Conservation (phyloP, 92 coral and sea anemone genomes). For the Epizoanthus scotinus region DNA sequence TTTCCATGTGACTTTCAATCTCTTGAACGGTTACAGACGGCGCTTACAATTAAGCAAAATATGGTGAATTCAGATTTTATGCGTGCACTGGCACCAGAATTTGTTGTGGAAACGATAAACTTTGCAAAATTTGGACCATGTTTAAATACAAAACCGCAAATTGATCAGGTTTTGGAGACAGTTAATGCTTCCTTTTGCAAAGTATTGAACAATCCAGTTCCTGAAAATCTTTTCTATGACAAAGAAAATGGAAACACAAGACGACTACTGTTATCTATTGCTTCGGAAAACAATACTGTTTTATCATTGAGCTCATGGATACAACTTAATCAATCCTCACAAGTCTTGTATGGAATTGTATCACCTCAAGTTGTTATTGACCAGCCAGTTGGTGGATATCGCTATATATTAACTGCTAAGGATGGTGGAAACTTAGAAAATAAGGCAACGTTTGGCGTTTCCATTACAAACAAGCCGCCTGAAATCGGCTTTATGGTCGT, state of each 20-base stretch:
- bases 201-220: slow-evolving; percentile 24
- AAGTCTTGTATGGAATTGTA: slow-evolving; percentile 44
- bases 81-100: slow-evolving; percentile 40
- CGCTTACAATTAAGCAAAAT: slow-evolving; percentile 16
- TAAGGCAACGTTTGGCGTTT: slow-evolving; percentile 25
- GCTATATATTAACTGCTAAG: slow-evolving; percentile 31
- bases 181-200: slow-evolving; percentile 35
- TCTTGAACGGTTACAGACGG: slow-evolving; percentile 21
- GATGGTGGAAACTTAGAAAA: slow-evolving; percentile 33
- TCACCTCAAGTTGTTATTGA: slow-evolving; percentile 21
- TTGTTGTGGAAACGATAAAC: slow-evolving; percentile 29
- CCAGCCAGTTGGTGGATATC: slow-evolving; percentile 36
- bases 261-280: slow-evolving; percentile 20
- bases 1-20: slow-evolving; percentile 37
- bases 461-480: slow-evolving; percentile 11
- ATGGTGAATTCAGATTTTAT: slow-evolving; percentile 40
- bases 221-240: slow-evolving; percentile 45
- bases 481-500: slow-evolving; percentile 31
- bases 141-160: slow-evolving; percentile 41
- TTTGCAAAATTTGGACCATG: slow-evolving; percentile 43
- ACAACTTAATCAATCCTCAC: slow-evolving; percentile 41
- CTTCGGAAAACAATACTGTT: slow-evolving; percentile 6
- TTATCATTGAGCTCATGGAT: slow-evolving; percentile 45
- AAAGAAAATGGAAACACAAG: slow-evolving; percentile 48
- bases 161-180: background rate